Evolutionary conservation across 2,888 invertebrate genomes (phyloP), one percentile per base, ranked within the genome.

Genomic region (Lamproptera curius): DNA sequence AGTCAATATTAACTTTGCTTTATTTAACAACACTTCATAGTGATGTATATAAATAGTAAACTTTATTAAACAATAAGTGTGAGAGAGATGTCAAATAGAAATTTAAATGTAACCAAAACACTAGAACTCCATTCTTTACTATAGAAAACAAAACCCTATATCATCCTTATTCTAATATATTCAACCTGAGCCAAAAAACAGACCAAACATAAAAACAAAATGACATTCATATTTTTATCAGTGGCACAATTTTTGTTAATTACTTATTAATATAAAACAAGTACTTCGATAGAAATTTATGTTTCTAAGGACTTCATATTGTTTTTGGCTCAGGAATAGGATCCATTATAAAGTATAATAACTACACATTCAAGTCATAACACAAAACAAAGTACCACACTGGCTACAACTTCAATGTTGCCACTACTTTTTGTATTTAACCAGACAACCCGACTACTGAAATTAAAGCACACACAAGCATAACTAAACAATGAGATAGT

Each of bases 181-280:
- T n/a, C n/a, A n/a, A n/a, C n/a, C n/a, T n/a, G n/a, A n/a, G n/a
- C n/a, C n/a, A n/a, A n/a, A n/a, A n/a, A n/a, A n/a, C n/a, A n/a
- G n/a, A n/a, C n/a, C n/a, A n/a, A n/a, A n/a, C n/a, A n/a, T n/a
- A 15, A 47, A 42, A 46, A 16, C 10, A 13, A 37, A 47, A 47
- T n/a, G n/a, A n/a, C n/a, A n/a, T n/a, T n/a, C n/a, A n/a, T n/a
- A n/a, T n/a, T 33, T 14, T 11, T 28, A 39, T 31, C 31, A 13
- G 23, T 23, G 39, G 33, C 20, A 17, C 11, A 17, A 40, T 13
- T 23, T 28, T 36, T 41, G 26, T 16, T 23, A 6, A 23, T 23
- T 23, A 3, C 13, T 26, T 40, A 46, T 33, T n/a, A n/a, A n/a
- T n/a, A n/a, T n/a, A n/a, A n/a, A n/a, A n/a, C n/a, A n/a, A n/a